phyloP scores from a whole-genome alignment of 2,888 invertebrate species.

The Aradus depressus region DNA sequence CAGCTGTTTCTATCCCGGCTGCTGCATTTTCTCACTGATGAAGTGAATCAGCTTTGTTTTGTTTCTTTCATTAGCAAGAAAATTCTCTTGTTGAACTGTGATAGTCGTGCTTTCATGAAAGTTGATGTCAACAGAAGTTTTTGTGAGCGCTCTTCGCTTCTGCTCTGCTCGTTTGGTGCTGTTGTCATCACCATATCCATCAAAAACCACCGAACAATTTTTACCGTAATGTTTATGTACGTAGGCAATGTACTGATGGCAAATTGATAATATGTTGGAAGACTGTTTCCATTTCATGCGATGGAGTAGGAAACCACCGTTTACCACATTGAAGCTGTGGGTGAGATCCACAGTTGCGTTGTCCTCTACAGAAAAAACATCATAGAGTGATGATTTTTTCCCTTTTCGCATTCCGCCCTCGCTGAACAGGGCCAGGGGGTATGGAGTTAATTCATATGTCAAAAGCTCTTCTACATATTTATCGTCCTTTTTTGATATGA shows the following conservation, averaged over 20 bases:
- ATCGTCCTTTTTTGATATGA: too few relatives aligned
- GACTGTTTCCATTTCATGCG: not conserved
- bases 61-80: too few relatives aligned
- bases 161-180: conserved; percentile 26
- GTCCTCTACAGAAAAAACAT: not conserved
- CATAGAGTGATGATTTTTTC: not conserved
- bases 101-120: too few relatives aligned
- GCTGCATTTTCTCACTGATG: too few relatives aligned
- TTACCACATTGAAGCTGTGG: not conserved
- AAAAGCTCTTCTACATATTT: too few relatives aligned
- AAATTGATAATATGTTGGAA: conserved; percentile 7
- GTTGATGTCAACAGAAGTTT: too few relatives aligned
- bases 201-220: conserved; percentile 10
- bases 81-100: too few relatives aligned
- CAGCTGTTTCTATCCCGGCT: too few relatives aligned
- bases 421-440: too few relatives aligned
- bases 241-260: not conserved
- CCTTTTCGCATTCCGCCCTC: too few relatives aligned
- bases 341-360: not conserved
- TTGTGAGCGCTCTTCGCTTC: conserved; percentile 23
- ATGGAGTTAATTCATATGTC: too few relatives aligned
- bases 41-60: too few relatives aligned
- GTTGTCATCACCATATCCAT: conserved; percentile 14
- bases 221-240: conserved; percentile 7
- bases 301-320: conserved; percentile 3